Evolutionary conservation across 2,797 vertebrate species (phyloP).

Genomic region (Smutsia gigantea): DNA sequence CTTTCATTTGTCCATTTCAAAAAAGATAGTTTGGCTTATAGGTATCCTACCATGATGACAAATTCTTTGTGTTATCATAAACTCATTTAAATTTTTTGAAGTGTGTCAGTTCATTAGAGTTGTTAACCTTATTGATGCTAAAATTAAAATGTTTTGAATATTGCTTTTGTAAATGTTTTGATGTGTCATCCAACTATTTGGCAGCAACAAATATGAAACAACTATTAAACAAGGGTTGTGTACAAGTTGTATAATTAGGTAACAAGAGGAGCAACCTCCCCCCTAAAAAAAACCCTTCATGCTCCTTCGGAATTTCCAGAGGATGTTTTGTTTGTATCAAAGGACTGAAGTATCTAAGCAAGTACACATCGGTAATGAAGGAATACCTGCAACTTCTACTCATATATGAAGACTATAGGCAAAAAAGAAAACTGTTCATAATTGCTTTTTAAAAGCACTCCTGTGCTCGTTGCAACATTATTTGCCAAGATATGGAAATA

Average conservation of each 20-base stretch:
- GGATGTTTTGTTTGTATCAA: neutral
- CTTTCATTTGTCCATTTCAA: neutral
- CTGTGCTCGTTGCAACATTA: neutral
- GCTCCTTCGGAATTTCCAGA: neutral
- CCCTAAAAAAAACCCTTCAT: neutral
- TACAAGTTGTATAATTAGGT: neutral
- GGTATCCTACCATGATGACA: neutral
- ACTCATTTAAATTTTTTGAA: neutral
- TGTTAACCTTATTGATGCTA: neutral
- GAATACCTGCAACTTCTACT: neutral
- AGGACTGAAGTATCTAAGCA: neutral
- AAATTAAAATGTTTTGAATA: neutral
- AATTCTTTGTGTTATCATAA: neutral
- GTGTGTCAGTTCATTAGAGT: neutral
- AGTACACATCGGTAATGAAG: neutral
- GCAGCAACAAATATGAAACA: neutral
- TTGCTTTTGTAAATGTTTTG: slow-evolving; percentile 28
- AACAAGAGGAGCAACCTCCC: neutral
- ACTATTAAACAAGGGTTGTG: neutral
- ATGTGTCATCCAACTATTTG: neutral
- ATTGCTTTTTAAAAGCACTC: neutral
- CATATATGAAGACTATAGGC: neutral
- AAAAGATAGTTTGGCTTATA: slow-evolving; percentile 27
- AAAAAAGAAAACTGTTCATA: neutral
- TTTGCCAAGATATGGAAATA: neutral